Evolutionary conservation across 2,113 vertebrate species (phyloP), one percentile per base, ranked within the genome.

Genomic region (Hyaena hyaena): DNA sequence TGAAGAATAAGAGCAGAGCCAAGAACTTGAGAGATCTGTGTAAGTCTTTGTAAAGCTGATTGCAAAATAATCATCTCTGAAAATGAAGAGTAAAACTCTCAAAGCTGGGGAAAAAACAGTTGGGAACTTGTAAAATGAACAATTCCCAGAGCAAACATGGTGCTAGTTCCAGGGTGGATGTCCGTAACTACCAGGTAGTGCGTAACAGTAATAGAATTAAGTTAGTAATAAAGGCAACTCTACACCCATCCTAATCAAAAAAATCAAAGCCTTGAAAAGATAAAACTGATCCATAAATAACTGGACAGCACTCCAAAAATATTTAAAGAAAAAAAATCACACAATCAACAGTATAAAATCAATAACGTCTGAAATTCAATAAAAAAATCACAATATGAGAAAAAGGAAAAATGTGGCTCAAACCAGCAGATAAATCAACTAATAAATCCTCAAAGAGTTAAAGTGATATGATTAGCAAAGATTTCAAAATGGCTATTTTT

Each of bases 211-310:
- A 71, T 0, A 84, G 35, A 26, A 10, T 79, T 73, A 73, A 65
- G 31, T 43, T n/a, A 92, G 8, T 5, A 35, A 87, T 24, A 77
- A 84, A 82, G 31, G 31, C 8, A 76, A 77, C 2, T 81, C 15
- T 83, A 45, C 0, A 65, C 1, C 0, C 19, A 71, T 33, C 3
- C 10, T 74, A 90, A 39, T 43, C 19, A 55, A 43, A 74, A 74
- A 89, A 82, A 61, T n/a, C 23, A 95, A 66, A 73, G 48, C 21
- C 26, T 16, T 90, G 23, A 86, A 86, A 95, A 92, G 61, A 93
- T 23, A 39, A 96, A 94, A 26, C 33, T 66, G 58, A 95, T 39
- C 35, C 24, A 82, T 7, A 71, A 68, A 11, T 73, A 87, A 90
- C 10, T 53, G 90, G 53, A 87, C 16, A 39, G 33, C 31, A 35